Evolutionary conservation across 2,797 vertebrate genomes (phyloP), one percentile per base, ranked within the genome.

Genomic region (Parotocinclus haroldoi): DNA sequence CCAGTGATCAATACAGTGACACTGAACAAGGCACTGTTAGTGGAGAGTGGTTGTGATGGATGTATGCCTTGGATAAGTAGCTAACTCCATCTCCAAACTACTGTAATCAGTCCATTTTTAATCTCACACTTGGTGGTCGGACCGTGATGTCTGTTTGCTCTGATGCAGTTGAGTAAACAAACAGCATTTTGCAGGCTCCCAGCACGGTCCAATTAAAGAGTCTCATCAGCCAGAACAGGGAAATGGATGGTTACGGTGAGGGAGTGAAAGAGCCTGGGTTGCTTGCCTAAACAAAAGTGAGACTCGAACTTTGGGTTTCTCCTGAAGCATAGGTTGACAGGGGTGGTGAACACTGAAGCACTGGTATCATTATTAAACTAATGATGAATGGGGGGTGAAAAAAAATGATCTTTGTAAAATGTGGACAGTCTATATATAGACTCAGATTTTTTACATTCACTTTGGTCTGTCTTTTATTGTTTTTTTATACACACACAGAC

Each of bases 181-280:
- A 76, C 79, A 75, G 83, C 81, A 82, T 88, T 89, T 88, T 80
- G 81, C 69, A 13, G 67, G 76, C 81, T 75, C 72, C 78, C 81
- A 82, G 81, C 81, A 78, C 42, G 69, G 78, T 86, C 88, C 88
- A 91, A 91, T 91, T 91, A 91, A 90, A 89, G 85, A 79, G 82
- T 86, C 84, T 89, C 84, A 89, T 90, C 88, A 89, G 81, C 86
- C 85, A 88, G 87, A 91, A 89, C 86, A 77, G 84, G 86, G 88
- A 89, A 91, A 91, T 90, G 88, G 68, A 90, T 87, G 86, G 87
- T 75, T 86, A 78, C 77, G 82, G 76, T 81, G 77, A 81, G 63
- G 76, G 73, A 83, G 84, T 78, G 70, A 53, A 68, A 50, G 17
- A 58, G 61, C 53, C 68, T 39, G 63, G 66, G 59, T 65, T 36